A percentile compares a stretch with the other conserved stretches of the same genome.
Conservation (phyloP, 2,113 vertebrate genomes). For the Trochalopteron elliotii region DNA sequence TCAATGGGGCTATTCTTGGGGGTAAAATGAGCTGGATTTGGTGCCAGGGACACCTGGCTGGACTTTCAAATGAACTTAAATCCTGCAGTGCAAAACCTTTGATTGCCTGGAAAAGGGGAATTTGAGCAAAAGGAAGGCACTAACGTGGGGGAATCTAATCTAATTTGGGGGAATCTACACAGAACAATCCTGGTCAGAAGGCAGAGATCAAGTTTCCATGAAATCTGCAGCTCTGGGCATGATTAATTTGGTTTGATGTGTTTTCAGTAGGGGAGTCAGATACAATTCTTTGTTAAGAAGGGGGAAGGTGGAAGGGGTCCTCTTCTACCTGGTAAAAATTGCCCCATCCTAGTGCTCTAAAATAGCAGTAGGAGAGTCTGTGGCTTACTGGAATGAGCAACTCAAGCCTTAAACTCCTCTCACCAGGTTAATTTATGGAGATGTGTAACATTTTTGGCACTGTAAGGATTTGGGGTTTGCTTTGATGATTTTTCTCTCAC, state of each 20-base stretch:
- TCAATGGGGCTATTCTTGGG: not conserved
- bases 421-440: not conserved
- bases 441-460: not conserved
- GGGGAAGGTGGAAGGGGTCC: not conserved
- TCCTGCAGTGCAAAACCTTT: not conserved
- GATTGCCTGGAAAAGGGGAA: not conserved
- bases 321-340: not conserved
- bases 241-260: not conserved
- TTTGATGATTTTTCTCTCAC: not conserved
- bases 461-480: not conserved
- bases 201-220: not conserved
- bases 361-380: not conserved
- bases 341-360: not conserved
- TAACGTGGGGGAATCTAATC: fast-evolving
- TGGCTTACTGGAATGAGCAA: not conserved
- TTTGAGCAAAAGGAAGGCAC: not conserved
- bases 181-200: not conserved
- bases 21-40: not conserved
- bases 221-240: not conserved
- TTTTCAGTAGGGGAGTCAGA: not conserved
- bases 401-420: not conserved
- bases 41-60: not conserved
- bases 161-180: not conserved
- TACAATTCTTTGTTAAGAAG: not conserved
- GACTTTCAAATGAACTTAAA: not conserved